A percentile compares a stretch with the other conserved stretches of the same genome.
phyloP scores from a whole-genome alignment of 2,888 invertebrate species.

The Oscheius sp. region DNA sequence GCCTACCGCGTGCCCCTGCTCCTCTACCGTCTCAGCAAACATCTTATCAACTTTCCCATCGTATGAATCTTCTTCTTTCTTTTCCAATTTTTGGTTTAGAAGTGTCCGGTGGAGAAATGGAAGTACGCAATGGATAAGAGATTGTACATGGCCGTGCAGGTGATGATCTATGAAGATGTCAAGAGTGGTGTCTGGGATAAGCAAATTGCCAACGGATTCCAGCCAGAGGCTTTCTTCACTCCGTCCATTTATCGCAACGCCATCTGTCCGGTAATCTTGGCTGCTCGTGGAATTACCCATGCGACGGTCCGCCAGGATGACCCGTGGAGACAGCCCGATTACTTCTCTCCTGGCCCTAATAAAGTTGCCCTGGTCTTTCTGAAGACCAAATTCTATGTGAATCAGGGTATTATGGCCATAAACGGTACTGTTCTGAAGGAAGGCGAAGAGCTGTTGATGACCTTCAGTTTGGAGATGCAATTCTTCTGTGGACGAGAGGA shows the following conservation, averaged over 20 bases:
- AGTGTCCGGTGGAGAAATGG: conserved; percentile 38
- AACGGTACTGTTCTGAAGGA: conserved; percentile 37
- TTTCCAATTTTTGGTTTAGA: too few relatives aligned
- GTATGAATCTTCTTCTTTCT: conserved; percentile 22
- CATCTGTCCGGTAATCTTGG: not conserved
- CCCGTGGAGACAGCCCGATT: conserved; percentile 22
- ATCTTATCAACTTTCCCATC: conserved; percentile 52
- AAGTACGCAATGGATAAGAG: conserved; percentile 38
- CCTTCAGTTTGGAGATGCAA: conserved; percentile 11
- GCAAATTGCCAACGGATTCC: conserved; percentile 52
- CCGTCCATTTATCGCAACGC: conserved; percentile 42
- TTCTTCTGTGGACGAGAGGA: not conserved
- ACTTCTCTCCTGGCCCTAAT: conserved; percentile 1
- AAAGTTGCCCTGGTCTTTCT: conserved; percentile 46
- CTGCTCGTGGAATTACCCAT: not conserved
- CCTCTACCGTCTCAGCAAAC: conserved; percentile 43
- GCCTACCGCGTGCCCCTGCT: conserved; percentile 47
- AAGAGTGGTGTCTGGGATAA: conserved; percentile 52
- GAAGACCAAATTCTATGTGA: conserved; percentile 56
- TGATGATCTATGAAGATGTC: conserved; percentile 43
- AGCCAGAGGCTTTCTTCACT: conserved; percentile 56
- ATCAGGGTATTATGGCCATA: conserved; percentile 53
- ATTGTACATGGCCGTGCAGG: conserved; percentile 38
- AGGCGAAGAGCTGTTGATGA: not conserved
- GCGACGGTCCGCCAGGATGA: not conserved